Evolutionary conservation across 2,888 invertebrate species (phyloP), one percentile per base, ranked within the genome.

Genomic region (Tetranychus piercei): DNA sequence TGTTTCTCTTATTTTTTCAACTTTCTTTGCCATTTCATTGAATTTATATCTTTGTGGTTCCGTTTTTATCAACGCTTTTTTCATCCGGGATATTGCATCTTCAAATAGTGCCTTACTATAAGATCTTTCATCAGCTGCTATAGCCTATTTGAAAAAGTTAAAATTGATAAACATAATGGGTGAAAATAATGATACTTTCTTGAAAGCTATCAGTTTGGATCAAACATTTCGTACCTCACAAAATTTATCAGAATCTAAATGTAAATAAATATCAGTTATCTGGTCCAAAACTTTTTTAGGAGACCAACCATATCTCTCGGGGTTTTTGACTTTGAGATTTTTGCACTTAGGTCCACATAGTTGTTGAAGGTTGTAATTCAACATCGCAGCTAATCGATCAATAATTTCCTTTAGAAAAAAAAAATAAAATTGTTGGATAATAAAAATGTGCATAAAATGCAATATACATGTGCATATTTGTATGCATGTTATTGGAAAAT

Each of bases 251-350:
- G 91, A 90, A 87, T 94, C 91, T 78, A 99, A 87, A 84, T 97
- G 94, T 80, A 97, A 86, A 86, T 99, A 99, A 82, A 99, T 95
- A 83, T 94, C 92, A 73, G 94, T 92, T 77, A 99, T 87, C 83
- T 94, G 91, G 80, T 91, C 89, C 76, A 97, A 86, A 79, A 99
- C 85, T 79, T 90, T 88, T 80, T 93, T 87, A 23, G 97, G 97
- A 82, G 96, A 93, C 97, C 97, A 99, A 15, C 93, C 92, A 83
- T 96, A 99, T 83, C 94, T 94, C 78, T 92, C 90, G 1, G 94
- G 92, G 80, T 91, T 90, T 75, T 90, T 88, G 74, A 96, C 95
- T 86, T 93, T 93, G 77, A 94, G 86, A 80, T 85, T 85, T 83
- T 92, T 91, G 85, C 95, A 96, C 84, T 95, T 95, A 72, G 93